Base-by-base conservation (phyloP, 2,888 invertebrate genomes). In the Leptinotarsa peninsularis region DNA sequence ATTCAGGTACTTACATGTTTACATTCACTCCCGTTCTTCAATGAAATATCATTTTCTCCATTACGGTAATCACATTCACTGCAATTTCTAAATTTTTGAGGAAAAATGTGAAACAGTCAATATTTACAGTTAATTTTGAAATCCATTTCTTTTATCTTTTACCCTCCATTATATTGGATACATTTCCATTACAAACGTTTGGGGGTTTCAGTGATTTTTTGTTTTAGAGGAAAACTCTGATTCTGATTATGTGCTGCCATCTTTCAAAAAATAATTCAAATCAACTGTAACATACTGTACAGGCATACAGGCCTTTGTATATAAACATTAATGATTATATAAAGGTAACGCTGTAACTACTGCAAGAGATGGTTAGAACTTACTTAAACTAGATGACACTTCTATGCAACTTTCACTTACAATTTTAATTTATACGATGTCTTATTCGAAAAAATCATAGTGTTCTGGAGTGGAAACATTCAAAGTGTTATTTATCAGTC, bases 1-100 rank as follows among this genome's bases (percentile, higher is more conserved):
- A 33, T 63, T 63, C 23, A 4, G 15, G 23, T 60, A 60, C 60
- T 60, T 60, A 60, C 60, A 27, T 60, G 27, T 60, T 60, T 27
- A 60, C 60, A 60, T 60, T 54, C 18, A 7, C 18, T 7, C 54
- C 18, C 18, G 18, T 15, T 58, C 15, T 63, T 15, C 33, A 63
- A 63, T 63, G 43, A 63, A 43, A 63, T n/a, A 23, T 23, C 54
- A 14, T 60, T 15, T 23, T 21, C 60, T 23, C 60, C 5, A 23
- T 23, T 60, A 10, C 10, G 43, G 43, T 60, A 60, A 4, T 7
- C 13, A 18, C 18, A 54, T 18, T 18, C 13, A 54, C 18, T 54
- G n/a, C 18, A 18, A 54, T 54, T 54, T 18, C 15, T 1, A 58
- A 23, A 58, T 21, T 58, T 58, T 23, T 58, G 58, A 21, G 13